These are phyloP conservation scores for Cephus rjabovi DNA, from an alignment of 2,888 invertebrate genomes.

Conservation along the genomic window DNA sequence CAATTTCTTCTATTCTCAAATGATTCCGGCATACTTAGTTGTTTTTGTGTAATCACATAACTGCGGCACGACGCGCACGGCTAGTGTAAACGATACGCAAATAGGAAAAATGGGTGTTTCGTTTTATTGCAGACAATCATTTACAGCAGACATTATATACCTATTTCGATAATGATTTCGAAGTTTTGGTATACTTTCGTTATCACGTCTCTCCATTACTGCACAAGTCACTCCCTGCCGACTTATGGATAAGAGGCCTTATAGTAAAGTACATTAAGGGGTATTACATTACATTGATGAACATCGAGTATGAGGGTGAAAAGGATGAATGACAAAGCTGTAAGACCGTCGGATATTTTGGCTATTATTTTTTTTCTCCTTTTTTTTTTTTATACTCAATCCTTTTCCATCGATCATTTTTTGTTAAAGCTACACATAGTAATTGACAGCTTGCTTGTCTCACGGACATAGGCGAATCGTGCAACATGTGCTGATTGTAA, in stretches of 20 bases:
- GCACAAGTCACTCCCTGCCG: background rate
- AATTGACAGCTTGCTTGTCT: background rate
- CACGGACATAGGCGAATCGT: constrained; percentile 17
- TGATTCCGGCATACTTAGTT: background rate
- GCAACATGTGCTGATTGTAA: background rate
- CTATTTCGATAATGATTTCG: background rate
- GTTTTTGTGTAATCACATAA: background rate
- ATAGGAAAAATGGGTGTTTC: background rate
- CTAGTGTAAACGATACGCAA: background rate
- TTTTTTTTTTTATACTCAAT: background rate
- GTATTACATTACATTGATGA: constrained; percentile 12
- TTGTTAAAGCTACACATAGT: background rate
- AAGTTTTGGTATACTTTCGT: background rate
- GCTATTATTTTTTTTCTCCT: constrained; percentile 2
- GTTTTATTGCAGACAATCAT: background rate
- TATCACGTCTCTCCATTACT: background rate
- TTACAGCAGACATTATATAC: background rate
- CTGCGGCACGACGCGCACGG: background rate
- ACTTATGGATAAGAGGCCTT: background rate
- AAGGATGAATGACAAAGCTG: constrained; percentile 23
- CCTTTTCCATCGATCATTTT: background rate
- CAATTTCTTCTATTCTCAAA: background rate
- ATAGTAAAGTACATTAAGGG: background rate
- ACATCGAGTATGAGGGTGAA: constrained; percentile 22
- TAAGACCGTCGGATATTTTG: constrained; percentile 14